Conservation (phyloP, 2,888 invertebrate genomes). For the Alcis repandata region DNA sequence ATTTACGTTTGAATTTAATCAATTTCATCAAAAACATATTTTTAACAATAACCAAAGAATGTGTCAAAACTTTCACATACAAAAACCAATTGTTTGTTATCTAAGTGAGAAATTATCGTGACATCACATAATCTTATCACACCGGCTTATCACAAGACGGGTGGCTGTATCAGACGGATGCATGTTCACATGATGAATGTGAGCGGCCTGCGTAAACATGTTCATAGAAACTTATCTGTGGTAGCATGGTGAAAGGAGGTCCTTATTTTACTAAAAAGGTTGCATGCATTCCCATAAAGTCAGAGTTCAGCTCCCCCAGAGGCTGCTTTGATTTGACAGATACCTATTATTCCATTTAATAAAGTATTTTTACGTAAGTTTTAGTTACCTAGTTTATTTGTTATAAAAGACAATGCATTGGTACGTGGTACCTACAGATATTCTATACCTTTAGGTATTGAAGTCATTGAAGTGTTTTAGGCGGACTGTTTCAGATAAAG, state of each 20-base stretch:
- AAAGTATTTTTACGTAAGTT: too few species aligned
- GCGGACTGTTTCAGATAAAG: not conserved
- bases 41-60: not conserved
- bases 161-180: slow-evolving; percentile 45
- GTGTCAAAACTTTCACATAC: not conserved
- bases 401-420: not conserved
- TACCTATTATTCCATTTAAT: too few species aligned
- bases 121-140: slow-evolving; percentile 62
- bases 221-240: slow-evolving; percentile 20
- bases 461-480: not conserved
- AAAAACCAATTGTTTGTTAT: slow-evolving; percentile 49
- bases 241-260: slow-evolving; percentile 18
- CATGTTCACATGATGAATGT: slow-evolving; percentile 45
- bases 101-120: slow-evolving; percentile 58
- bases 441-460: not conserved
- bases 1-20: too few species aligned
- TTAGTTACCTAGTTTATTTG: not conserved
- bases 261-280: not conserved
- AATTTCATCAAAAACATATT: not conserved
- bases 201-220: slow-evolving; percentile 16
- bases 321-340: too few species aligned
- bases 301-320: too few species aligned
- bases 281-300: not conserved
- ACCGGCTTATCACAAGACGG: slow-evolving; percentile 48
- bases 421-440: not conserved